Conservation (phyloP, 2,888 invertebrate genomes). For the Hyppa rectilinea region DNA sequence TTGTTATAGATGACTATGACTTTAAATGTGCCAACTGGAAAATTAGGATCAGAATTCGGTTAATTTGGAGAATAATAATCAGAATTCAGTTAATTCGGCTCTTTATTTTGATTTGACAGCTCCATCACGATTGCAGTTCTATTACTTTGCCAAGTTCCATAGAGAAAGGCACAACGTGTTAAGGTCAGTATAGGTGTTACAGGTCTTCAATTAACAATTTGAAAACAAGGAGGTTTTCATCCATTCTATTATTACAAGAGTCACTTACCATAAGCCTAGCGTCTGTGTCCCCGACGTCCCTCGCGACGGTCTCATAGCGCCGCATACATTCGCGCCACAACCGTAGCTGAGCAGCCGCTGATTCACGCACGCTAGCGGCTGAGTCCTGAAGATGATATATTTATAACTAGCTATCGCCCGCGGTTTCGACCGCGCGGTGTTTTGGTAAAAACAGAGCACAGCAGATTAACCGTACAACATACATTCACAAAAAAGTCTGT, state of each 20-base stretch:
- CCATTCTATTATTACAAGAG: not conserved
- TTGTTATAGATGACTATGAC: not conserved
- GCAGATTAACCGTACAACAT: too few species aligned
- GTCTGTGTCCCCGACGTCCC: conserved; percentile 88
- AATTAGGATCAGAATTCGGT: not conserved
- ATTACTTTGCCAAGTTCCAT: not conserved
- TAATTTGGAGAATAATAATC: not conserved
- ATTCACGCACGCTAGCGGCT: conserved; percentile 80
- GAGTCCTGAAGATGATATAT: conserved; percentile 72
- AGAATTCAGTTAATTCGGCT: not conserved
- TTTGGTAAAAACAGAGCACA: too few species aligned
- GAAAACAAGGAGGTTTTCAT: not conserved
- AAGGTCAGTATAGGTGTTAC: not conserved
- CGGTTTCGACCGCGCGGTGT: too few species aligned
- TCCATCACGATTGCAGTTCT: not conserved
- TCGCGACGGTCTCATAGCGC: conserved; percentile 86
- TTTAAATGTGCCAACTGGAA: not conserved
- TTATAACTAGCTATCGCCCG: too few species aligned
- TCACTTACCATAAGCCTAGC: conserved; percentile 84
- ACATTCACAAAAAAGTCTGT: too few species aligned
- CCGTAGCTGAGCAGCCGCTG: conserved; percentile 84
- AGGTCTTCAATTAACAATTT: not conserved
- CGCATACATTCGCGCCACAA: conserved; percentile 89
- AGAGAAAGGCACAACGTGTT: not conserved
- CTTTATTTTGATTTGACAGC: not conserved